Base-by-base conservation (phyloP, 2,797 vertebrate species). In the Enteromius anoplus region DNA sequence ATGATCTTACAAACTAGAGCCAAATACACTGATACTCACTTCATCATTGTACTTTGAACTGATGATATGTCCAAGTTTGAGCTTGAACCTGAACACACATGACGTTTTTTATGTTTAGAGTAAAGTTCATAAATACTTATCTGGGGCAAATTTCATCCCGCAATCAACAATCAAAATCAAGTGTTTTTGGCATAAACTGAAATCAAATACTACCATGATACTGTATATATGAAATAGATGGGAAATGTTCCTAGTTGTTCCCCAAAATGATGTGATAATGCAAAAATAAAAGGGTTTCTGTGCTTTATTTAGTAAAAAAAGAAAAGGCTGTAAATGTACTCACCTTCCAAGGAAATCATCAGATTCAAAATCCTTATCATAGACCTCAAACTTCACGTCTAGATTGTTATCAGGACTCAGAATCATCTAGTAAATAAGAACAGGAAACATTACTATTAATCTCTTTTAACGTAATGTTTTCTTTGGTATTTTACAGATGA, bases 301-400 rank as follows among this genome's bases (percentile, higher is more conserved):
- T 51, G 49, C 42, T 49, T 5, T 32, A 32, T 15, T 65, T 14
- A 49, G 15, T 29, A 51, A 32, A 42, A 8, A 37, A 37, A 34
- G 9, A 21, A 49, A 19, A 34, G 5, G 21, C 21, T 37, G 14
- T 68, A 66, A 75, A 75, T 78, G 1, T 45, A 87, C 87, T 76
- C 19, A 98, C 97, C 97, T 95, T 89, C 97, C 97, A 23, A 98
- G 92, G 91, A 97, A 97, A 86, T 98, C 97, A 62, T 98, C 97
- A 76, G 96, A 89, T 83, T 98, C 97, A 0, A 98, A 86, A 85
- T 98, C 97, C 88, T 98, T 98, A 90, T 98, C 97, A 78, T 95
- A 98, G 4, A 95, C 90, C 75, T 96, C 96, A 79, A 96, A 92
- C 80, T 95, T 95, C 84, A 98, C 93, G 26, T 97, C 96, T 87